Base-by-base conservation (phyloP, 2,113 vertebrate genomes). In the Pavo muticus region DNA sequence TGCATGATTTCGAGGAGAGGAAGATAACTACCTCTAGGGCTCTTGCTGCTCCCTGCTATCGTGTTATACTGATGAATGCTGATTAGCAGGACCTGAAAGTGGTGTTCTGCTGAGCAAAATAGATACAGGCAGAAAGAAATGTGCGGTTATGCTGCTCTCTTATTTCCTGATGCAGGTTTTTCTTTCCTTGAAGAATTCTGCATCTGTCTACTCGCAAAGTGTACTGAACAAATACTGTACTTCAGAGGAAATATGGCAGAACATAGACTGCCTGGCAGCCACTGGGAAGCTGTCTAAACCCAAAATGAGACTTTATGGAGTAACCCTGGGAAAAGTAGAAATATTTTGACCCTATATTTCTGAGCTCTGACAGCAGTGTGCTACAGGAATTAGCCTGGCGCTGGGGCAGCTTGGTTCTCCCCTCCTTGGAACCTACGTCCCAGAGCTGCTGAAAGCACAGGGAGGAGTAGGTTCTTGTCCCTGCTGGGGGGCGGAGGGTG, bases 361-460 rank as follows among this genome's bases (percentile, higher is more conserved):
- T 74, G 68, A 74, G 44, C n/a, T 85, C 60, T 50, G 47, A 29
- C 60, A 77, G 32, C 25, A 57, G 15, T 14, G 2, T 4, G 16
- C 12, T 25, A 39, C 35, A 70, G 54, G 45, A 76, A n/a, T 0
- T 1, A 88, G 15, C 13, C 70, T 2, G 0, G 3, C 40, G 12
- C 3, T 23, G 29, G 0, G 10, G 21, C 24, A 52, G 42, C 60
- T 75, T n/a, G 4, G 64, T 4, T 5, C 5, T 2, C 3, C 2
- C 3, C 5, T 6, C 0, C 7, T 4, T 11, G 18, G 23, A 0
- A 11, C 20, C 0, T 0, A 1, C 6, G 8, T 0, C 11, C 23
- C 7, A 9, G 27, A n/a, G 64, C 44, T 9, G 60, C 39, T 1
- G 1, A 3, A 3, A 11, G 37, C 21, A 7, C 0, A 0, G 1